These are phyloP conservation scores for Sphenopsis melanotis DNA, from an alignment of 2,797 vertebrate genomes.

Conservation along the genomic window DNA sequence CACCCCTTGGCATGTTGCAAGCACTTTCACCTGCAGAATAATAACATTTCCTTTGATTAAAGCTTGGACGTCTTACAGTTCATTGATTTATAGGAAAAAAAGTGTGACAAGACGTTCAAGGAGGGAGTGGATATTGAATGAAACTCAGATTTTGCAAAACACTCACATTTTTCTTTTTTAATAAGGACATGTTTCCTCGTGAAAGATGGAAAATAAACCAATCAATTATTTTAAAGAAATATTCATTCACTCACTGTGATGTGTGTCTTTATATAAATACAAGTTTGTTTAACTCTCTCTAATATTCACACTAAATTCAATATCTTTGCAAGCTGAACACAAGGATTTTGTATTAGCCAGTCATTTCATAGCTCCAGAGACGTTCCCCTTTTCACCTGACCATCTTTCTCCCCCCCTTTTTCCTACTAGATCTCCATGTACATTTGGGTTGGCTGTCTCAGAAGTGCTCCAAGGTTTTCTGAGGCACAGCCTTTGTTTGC, in stretches of 20 bases:
- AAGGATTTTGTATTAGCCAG: background rate
- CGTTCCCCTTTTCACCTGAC: background rate
- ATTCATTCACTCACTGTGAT: background rate
- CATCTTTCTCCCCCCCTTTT: background rate
- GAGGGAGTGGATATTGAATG: background rate
- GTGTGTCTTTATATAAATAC: background rate
- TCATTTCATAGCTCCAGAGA: background rate
- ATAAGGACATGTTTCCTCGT: background rate
- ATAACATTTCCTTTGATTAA: background rate
- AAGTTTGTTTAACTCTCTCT: background rate
- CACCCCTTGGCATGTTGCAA: background rate
- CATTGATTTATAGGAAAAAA: slow-evolving; percentile 3
- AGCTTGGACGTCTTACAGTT: background rate
- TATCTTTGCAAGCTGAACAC: background rate
- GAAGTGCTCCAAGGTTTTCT: background rate
- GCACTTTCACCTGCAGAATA: slow-evolving; percentile 5
- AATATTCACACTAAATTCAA: background rate
- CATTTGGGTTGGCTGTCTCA: background rate
- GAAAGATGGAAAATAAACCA: background rate
- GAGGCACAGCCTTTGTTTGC: background rate
- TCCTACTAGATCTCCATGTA: background rate
- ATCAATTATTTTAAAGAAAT: background rate
- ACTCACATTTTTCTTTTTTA: background rate
- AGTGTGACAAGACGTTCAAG: background rate
- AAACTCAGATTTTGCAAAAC: background rate